Conservation (phyloP, 1,140 invertebrate species). For the Odontomachus brunneus region DNA sequence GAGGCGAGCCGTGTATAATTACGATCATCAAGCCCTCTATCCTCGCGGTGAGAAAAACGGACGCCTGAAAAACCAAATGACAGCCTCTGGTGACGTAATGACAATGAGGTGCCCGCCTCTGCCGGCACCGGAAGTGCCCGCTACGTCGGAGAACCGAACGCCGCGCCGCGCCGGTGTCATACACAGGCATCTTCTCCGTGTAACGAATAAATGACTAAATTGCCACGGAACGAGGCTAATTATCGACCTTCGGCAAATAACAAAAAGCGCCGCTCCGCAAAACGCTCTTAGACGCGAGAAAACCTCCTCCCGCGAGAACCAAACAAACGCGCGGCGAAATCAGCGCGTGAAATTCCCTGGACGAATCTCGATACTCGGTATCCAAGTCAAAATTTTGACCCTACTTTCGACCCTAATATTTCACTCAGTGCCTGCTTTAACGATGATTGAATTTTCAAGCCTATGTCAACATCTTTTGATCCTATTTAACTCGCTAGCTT, state of each 20-base stretch:
- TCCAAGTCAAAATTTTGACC: no score
- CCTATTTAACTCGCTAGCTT: no score
- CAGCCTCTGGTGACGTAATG: slow-evolving; percentile 76
- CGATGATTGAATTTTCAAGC: no score
- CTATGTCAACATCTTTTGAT: no score
- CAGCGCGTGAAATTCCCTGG: neutral
- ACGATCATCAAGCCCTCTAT: slow-evolving; percentile 70
- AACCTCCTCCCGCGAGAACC: neutral
- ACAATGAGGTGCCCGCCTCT: slow-evolving; percentile 72
- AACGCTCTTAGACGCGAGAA: neutral
- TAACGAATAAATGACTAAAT: slow-evolving; percentile 73
- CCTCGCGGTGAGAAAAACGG: slow-evolving; percentile 72
- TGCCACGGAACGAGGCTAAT: slow-evolving; percentile 69
- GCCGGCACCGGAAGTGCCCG: slow-evolving; percentile 73
- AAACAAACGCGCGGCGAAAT: neutral
- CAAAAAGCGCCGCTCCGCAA: slow-evolving; percentile 39
- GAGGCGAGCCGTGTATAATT: slow-evolving; percentile 63
- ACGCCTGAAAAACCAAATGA: slow-evolving; percentile 75
- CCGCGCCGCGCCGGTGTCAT: slow-evolving; percentile 60
- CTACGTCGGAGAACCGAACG: slow-evolving; percentile 60
- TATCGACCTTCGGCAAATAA: slow-evolving; percentile 63
- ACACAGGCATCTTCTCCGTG: slow-evolving; percentile 56
- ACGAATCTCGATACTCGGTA: neutral
- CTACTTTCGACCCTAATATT: no score
- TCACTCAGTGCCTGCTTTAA: no score